phyloP scores from a whole-genome alignment of 1,140 invertebrate species.

The Cotesia chilonis region DNA sequence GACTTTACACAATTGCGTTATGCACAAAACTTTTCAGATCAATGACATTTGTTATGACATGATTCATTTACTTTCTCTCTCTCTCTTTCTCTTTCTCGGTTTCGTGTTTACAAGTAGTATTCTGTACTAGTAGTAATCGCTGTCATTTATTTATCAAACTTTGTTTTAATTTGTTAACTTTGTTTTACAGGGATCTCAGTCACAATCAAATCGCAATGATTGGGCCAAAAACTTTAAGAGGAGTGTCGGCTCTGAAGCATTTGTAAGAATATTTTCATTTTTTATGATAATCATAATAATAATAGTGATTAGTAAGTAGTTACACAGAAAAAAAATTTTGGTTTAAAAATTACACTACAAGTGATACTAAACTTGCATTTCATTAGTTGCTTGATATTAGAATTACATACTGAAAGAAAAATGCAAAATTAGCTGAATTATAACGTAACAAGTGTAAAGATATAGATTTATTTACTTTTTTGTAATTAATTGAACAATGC shows the following conservation, averaged over 20 bases:
- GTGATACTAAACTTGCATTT: no score
- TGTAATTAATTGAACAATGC: no score
- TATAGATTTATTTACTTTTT: no score
- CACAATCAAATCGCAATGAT: constrained; percentile 90
- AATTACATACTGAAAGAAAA: no score
- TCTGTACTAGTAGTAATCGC: background rate
- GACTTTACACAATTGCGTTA: constrained; percentile 20
- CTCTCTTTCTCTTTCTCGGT: background rate
- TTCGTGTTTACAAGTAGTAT: background rate
- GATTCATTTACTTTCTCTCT: background rate
- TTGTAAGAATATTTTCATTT: constrained; percentile 69
- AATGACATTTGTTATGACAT: constrained; percentile 25
- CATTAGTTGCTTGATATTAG: no score
- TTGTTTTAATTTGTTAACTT: constrained; percentile 6
- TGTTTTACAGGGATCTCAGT: constrained; percentile 85
- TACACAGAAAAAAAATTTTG: no score
- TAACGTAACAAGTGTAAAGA: no score
- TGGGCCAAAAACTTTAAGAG: constrained; percentile 86
- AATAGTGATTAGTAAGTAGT: background rate
- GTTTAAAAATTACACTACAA: no score
- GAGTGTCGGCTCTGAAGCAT: constrained; percentile 81
- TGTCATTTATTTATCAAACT: constrained; percentile 10
- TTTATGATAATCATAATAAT: background rate
- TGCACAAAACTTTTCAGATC: constrained; percentile 7
- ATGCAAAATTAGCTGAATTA: no score